Evolutionary conservation across 2,888 invertebrate species (phyloP), one percentile per base, ranked within the genome.

Genomic region (Gandaritis pyraliata): DNA sequence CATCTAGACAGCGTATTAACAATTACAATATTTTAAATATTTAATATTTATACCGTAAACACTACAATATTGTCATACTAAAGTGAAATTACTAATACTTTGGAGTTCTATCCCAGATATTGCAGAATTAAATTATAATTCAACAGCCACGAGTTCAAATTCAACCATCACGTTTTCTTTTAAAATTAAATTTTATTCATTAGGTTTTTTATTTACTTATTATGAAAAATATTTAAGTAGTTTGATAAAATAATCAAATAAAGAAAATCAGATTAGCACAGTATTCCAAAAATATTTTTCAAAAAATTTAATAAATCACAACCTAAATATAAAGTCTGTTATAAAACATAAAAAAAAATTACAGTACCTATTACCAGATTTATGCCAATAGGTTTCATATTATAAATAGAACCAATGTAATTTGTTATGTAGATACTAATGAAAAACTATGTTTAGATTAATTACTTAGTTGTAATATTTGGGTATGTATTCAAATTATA

Each of bases 1-100:
- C 69, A 77, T 68, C 82, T 86, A 83, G 72, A 85, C 80, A 85
- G 82, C 83, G 72, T 82, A 81, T 76, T 83, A 84, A 80, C 76
- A 81, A 76, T 81, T 82, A 87, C 78, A 81, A 76, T 78, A 80
- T 80, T 81, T n/a, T 82, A 80, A 72, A 77, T 77, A 78, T 80
- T 73, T 79, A 72, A 77, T 81, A 75, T 77, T 73, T 77, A 75
- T 75, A 82, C 74, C 68, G 73, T 77, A 83, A 76, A 72, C 75
- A 81, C 82, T 86, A 85, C 79, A 74, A 88, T 89, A 90, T 90
- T 90, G 88, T 89, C 89, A 83, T 80, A 80, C 83, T 87, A 88
- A 87, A 86, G 75, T 82, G 79, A 76, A 81, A 77, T 76, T 54
- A 54, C 53, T 48, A 79, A 78, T 71, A 72, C 75, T 78, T 76